phyloP scores from a whole-genome alignment of 2,888 invertebrate genomes.

The Dicycla oo region DNA sequence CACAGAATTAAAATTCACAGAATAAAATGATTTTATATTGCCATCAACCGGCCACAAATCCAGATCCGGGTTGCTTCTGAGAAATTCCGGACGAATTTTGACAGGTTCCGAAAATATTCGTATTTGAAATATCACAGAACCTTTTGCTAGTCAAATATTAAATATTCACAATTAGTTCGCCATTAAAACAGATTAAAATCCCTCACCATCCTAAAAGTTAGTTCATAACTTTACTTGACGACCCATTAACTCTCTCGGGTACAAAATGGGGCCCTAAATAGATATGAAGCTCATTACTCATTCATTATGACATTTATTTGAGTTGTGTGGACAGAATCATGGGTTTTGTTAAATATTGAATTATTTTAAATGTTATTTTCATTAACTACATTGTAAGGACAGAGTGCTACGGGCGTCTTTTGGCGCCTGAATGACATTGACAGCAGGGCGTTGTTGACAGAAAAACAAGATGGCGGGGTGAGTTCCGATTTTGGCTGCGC shows the following conservation, averaged over 20 bases:
- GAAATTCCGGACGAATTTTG: no score
- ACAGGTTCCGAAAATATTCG: background rate
- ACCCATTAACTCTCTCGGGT: slow-evolving; percentile 38
- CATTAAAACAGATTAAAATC: slow-evolving; percentile 32
- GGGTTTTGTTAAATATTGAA: slow-evolving; percentile 15
- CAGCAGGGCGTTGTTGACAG: background rate
- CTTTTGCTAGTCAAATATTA: slow-evolving; percentile 15
- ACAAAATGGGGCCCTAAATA: slow-evolving; percentile 47
- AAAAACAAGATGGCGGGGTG: background rate
- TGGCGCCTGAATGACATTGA: background rate
- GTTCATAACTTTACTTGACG: slow-evolving; percentile 51
- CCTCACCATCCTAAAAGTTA: slow-evolving; percentile 42
- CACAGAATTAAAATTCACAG: no score
- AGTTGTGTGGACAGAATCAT: slow-evolving; percentile 15
- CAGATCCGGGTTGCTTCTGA: background rate
- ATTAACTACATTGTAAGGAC: background rate
- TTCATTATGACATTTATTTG: slow-evolving; percentile 56
- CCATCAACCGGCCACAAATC: background rate
- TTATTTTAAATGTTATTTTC: slow-evolving; percentile 4
- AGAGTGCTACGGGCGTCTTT: background rate
- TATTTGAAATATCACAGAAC: background rate
- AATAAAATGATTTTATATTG: no score
- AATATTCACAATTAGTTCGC: slow-evolving; percentile 33
- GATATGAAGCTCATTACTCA: slow-evolving; percentile 56
- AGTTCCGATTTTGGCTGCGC: background rate